Evolutionary conservation across 2,113 vertebrate species (phyloP).

Genomic region (Myxocyprinus asiaticus): DNA sequence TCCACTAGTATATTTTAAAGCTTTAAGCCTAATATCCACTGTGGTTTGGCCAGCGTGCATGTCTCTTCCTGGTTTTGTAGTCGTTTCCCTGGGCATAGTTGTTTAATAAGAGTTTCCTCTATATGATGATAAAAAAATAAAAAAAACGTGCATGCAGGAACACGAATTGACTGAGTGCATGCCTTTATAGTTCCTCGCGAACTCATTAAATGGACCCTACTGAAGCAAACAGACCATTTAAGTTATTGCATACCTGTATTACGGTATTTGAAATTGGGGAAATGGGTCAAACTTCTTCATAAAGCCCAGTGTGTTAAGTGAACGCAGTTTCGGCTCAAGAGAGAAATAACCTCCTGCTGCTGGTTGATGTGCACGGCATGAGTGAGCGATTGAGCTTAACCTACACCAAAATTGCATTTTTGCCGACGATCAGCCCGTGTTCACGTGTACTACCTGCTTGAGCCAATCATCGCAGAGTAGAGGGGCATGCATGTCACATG

Average conservation of each 20-base stretch:
- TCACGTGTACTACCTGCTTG: constrained; percentile 64
- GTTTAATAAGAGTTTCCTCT: background rate
- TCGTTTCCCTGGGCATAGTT: background rate
- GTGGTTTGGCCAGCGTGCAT: background rate
- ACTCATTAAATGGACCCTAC: background rate
- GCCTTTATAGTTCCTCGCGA: background rate
- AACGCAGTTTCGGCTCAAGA: background rate
- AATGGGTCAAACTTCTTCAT: no score
- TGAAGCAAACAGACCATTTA: background rate
- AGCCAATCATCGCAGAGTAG: constrained; percentile 62
- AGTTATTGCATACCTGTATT: constrained; percentile 17
- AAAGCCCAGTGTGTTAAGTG: no score
- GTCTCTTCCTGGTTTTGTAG: constrained; percentile 26
- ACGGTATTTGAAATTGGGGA: background rate
- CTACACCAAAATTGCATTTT: constrained; percentile 4
- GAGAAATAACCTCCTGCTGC: background rate
- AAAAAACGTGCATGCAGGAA: background rate
- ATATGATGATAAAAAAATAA: background rate
- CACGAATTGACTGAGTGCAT: background rate
- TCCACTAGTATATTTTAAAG: background rate
- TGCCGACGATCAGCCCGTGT: constrained; percentile 45
- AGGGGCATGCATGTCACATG: constrained; percentile 49
- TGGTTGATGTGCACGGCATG: background rate
- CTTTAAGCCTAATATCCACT: background rate
- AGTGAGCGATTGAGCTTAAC: background rate